Base-by-base conservation (phyloP, 2,797 vertebrate genomes). In the Mus minutoides region DNA sequence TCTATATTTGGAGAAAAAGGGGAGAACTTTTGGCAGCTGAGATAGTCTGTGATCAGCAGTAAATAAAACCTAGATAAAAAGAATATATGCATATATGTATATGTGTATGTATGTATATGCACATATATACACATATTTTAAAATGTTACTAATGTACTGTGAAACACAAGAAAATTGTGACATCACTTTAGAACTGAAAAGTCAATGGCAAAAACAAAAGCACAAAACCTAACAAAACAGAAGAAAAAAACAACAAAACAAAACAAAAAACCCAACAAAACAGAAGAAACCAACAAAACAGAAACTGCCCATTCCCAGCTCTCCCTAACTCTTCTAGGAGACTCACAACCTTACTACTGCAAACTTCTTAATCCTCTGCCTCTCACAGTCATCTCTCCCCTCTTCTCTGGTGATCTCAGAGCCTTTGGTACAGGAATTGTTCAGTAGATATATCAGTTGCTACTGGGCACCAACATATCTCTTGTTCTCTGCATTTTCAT, bases 1-100 rank as follows among this genome's bases (percentile, higher is more conserved):
- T 90, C 62, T 54, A 13, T 31, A 40, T 76, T 80, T 90, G 54
- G 52, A 80, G 91, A 97, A 79, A 40, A 83, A 94, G 82, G 12
- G 10, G 26, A 6, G 3, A 24, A 43, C 69, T 93, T 93, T 13
- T 60, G 26, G 46, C 22, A 78, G 31, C 2, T 92, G 34, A 71
- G 17, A 40, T 60, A 4, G 6, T 69, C 89, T 88, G 31, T 6
- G 73, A 71, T 34, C 80, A 94, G n/a, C 75, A 92, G 26, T 46
- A 64, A 87, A 85, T 22, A 76, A 77, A 37, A 60, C 17, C n/a
- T 26, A 60, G 8, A 40, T 29, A 40, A 40, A 29, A n/a, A 37
- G 22, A 24, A n/a, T 80, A 24, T 37, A 13, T 37, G 37, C 34
- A 58, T 37, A 80, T 80, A 52, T 77, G 26, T 14, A 21, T 79